Evolutionary conservation across 2,888 invertebrate genomes (phyloP).

Genomic region (Podotricha telesiphe): DNA sequence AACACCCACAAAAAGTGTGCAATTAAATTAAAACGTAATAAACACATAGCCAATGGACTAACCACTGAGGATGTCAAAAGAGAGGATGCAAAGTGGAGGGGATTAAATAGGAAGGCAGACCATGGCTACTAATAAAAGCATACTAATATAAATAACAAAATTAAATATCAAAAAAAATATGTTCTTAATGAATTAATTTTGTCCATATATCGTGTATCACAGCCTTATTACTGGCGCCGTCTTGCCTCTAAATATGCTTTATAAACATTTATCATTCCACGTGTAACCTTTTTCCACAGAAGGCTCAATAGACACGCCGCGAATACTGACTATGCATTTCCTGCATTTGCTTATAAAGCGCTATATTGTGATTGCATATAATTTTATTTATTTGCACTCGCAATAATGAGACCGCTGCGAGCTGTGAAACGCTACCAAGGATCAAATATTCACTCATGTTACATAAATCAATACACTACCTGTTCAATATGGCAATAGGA

Average conservation of each 20-base stretch:
- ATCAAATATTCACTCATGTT: constrained; percentile 45
- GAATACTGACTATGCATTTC: constrained; percentile 35
- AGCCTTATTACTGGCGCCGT: constrained; percentile 41
- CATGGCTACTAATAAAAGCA: too few species aligned
- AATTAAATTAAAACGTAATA: too few species aligned
- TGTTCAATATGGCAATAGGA: constrained; percentile 40
- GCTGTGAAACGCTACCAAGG: neutral
- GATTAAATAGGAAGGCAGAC: too few species aligned
- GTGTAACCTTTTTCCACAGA: constrained; percentile 73
- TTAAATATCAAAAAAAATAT: neutral
- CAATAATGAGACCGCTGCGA: constrained; percentile 11
- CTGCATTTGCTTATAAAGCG: constrained; percentile 31
- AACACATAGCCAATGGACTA: too few species aligned
- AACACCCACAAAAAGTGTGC: too few species aligned
- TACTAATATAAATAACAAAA: too few species aligned
- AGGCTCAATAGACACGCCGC: constrained; percentile 47
- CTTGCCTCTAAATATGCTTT: constrained; percentile 38
- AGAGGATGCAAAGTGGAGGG: too few species aligned
- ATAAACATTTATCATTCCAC: constrained; percentile 53
- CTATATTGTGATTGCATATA: constrained; percentile 16
- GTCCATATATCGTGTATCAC: constrained; percentile 29
- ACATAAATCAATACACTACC: constrained; percentile 49
- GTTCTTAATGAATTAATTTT: neutral
- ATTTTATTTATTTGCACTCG: neutral
- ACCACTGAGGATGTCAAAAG: too few species aligned